A percentile compares a stretch with the other conserved stretches of the same genome.
Conservation (phyloP, 2,113 vertebrate genomes). For the Dasypus novemcinctus region DNA sequence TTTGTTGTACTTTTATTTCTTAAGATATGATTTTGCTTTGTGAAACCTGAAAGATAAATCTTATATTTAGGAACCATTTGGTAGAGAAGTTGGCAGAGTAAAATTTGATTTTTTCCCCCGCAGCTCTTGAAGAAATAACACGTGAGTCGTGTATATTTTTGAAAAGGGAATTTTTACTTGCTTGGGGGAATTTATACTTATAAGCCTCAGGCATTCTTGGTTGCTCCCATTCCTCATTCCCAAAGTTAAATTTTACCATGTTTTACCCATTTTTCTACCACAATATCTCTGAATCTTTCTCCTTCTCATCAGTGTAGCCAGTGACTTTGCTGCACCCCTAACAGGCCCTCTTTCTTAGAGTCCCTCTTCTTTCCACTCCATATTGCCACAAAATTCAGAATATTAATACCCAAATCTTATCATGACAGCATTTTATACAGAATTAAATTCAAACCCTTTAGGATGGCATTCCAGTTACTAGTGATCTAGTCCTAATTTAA, state of each 20-base stretch:
- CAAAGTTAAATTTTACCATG: background rate
- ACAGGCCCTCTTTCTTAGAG: background rate
- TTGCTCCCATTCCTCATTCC: background rate
- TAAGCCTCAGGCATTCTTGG: background rate
- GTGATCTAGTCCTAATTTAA: background rate
- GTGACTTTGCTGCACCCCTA: background rate
- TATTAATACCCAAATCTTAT: background rate
- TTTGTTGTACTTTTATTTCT: slow-evolving; percentile 29
- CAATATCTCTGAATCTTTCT: background rate
- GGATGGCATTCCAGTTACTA: background rate
- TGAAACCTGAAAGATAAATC: slow-evolving; percentile 15
- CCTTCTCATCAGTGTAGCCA: background rate
- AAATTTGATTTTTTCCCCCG: background rate
- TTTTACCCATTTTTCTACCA: background rate
- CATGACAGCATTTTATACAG: background rate
- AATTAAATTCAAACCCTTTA: background rate
- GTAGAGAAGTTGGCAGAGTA: slow-evolving; percentile 47
- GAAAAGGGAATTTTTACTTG: slow-evolving; percentile 16
- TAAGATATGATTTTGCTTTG: slow-evolving; percentile 39
- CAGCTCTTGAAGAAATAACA: slow-evolving; percentile 52
- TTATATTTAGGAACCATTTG: slow-evolving; percentile 57
- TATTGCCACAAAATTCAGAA: background rate
- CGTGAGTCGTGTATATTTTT: slow-evolving; percentile 4
- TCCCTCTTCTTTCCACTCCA: background rate
- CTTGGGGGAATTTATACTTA: background rate